Evolutionary conservation across 2,797 vertebrate genomes (phyloP), one percentile per base, ranked within the genome.

Genomic region (Emydoidea blandingii): DNA sequence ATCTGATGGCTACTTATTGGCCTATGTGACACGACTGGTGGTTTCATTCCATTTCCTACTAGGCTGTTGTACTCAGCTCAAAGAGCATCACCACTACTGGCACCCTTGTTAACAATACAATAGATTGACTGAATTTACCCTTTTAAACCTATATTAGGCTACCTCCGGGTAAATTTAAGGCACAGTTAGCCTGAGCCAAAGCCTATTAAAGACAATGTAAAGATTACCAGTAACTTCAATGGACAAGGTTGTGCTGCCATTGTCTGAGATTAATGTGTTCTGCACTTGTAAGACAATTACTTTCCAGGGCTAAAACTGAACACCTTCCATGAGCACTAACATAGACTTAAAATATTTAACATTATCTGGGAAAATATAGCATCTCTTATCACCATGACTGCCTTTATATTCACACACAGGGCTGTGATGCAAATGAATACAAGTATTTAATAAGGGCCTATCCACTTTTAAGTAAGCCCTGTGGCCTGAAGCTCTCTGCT

Each of bases 261-360:
- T 92, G 34, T 25, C 50, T 87, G 47, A 4, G 9, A 92, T 81
- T 1, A 2, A 34, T 27, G 31, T 88, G 53, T n/a, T 29, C 8
- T 80, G 65, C 50, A 83, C 78, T 88, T 83, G 50, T 80, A 19
- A 88, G 49, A 81, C 68, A 92, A 93, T 90, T 72, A 91, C 79
- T n/a, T 79, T 88, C 62, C 91, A 96, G 12, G 1, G 5, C 47
- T 82, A 49, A 15, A 87, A 53, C 34, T 78, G 16, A 56, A 52
- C 12, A 54, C 23, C 0, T 86, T 74, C 83, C 62, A 34, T n/a
- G 25, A 87, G 78, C 50, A 91, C 88, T 59, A 25, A 78, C 34
- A 83, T 95, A 93, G 91, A 59, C 57, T 92, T 83, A 90, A 93
- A 91, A 86, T 27, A 25, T 56, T 62, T 15, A 47, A 76, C 25